Percentiles rank a stretch among this genome's conserved stretches.
Evolutionary conservation across 2,797 vertebrate species (phyloP).

Genomic region (Malacoctenus gilli): DNA sequence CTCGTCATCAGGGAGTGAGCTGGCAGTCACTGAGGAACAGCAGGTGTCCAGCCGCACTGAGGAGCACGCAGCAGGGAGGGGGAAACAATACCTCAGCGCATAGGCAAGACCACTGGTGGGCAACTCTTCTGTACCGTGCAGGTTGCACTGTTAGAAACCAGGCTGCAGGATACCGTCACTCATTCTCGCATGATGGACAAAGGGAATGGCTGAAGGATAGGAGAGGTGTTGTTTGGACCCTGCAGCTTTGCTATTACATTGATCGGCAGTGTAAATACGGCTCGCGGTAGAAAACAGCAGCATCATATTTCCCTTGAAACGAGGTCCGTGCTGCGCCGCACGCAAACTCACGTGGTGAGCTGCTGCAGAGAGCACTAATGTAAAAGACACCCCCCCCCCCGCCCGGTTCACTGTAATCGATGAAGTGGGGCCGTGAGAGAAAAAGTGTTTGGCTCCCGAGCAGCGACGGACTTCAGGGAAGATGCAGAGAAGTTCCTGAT

Average conservation of each 20-base stretch:
- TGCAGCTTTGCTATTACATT: too few relatives aligned
- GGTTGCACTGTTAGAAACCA: too few relatives aligned
- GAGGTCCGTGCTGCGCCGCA: not conserved
- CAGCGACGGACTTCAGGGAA: slow-evolving; percentile 12
- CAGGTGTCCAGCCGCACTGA: slow-evolving; percentile 26
- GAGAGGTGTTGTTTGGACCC: too few relatives aligned
- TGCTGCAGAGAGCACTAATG: slow-evolving; percentile 1
- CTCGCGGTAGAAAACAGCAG: too few relatives aligned
- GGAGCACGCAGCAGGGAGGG: slow-evolving; percentile 28
- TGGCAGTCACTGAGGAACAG: slow-evolving; percentile 18
- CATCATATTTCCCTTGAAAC: too few relatives aligned
- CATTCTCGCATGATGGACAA: not conserved
- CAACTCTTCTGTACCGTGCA: not conserved
- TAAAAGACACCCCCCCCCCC: not conserved
- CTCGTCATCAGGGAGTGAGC: slow-evolving; percentile 29
- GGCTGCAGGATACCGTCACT: too few relatives aligned
- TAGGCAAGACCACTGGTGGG: slow-evolving; percentile 10
- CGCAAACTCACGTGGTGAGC: slow-evolving; percentile 3
- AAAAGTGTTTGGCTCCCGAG: slow-evolving; percentile 17
- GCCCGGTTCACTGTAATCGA: slow-evolving; percentile 3
- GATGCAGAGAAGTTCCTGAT: not conserved
- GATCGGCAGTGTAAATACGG: too few relatives aligned
- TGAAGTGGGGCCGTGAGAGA: slow-evolving; percentile 7
- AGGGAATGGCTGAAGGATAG: too few relatives aligned
- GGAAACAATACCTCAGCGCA: slow-evolving; percentile 13